These are phyloP conservation scores for Ctenodactylus gundi DNA, from an alignment of 2,113 vertebrate species.

Conservation along the genomic window DNA sequence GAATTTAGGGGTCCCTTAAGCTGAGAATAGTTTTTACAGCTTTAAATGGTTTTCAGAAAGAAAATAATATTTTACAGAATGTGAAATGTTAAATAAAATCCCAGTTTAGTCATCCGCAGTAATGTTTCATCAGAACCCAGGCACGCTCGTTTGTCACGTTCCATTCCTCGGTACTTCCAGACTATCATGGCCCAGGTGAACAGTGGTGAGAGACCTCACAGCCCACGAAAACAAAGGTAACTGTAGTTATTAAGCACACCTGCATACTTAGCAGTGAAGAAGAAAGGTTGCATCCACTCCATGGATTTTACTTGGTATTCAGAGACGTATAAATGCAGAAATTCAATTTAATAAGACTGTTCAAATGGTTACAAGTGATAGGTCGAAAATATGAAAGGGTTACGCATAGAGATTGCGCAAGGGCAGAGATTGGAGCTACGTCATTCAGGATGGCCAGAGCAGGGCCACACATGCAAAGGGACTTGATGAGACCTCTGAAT, in stretches of 20 bases:
- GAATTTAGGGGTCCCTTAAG: not conserved
- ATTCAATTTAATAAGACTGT: not conserved
- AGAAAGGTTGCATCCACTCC: not conserved
- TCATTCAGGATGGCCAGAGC: not conserved
- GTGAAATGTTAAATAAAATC: not conserved
- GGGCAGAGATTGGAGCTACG: not conserved
- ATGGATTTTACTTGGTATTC: not conserved
- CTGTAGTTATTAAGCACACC: not conserved
- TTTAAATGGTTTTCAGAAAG: not conserved
- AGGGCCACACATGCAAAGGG: not conserved
- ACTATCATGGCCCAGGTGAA: not conserved
- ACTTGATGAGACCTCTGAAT: not conserved
- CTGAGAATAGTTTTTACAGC: not conserved
- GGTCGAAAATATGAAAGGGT: not conserved
- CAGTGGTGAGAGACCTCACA: not conserved
- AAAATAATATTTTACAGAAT: not conserved
- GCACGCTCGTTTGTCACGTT: not conserved
- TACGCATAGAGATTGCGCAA: not conserved
- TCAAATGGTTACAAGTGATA: not conserved
- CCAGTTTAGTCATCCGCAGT: not conserved
- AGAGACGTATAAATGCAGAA: not conserved
- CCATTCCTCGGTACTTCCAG: not conserved
- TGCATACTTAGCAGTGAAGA: not conserved
- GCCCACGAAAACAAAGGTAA: too few relatives aligned
- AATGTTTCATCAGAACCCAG: not conserved